phyloP scores from a whole-genome alignment of 1,140 invertebrate genomes.

The Eriosoma lanigerum region DNA sequence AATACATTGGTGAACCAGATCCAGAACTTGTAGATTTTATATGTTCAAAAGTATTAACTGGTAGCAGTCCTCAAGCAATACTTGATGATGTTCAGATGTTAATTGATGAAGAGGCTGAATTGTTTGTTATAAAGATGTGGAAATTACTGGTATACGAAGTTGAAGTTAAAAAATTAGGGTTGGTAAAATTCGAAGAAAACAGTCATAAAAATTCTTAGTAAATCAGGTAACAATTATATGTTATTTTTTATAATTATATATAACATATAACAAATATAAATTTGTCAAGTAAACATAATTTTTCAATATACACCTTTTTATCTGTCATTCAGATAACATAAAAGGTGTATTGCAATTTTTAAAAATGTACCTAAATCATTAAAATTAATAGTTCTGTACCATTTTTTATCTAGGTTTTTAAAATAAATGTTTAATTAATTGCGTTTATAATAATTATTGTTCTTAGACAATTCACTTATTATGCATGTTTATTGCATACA shows the following conservation, averaged over 20 bases:
- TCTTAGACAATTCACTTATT: background rate
- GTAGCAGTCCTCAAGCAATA: conserved; percentile 88
- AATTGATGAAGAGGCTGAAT: conserved; percentile 98
- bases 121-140: conserved; percentile 99
- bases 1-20: conserved; percentile 99
- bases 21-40: conserved; percentile 98
- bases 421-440: background rate
- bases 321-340: background rate
- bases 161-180: conserved; percentile 92
- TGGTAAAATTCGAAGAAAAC: conserved; percentile 65
- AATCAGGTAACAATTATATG: background rate
- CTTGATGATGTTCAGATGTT: conserved; percentile 99
- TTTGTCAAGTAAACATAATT: background rate
- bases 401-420: background rate
- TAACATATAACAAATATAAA: background rate
- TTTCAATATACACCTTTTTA: background rate
- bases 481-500: background rate
- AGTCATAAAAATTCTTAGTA: conserved; percentile 44
- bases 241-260: background rate
- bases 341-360: background rate
- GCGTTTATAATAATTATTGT: background rate
- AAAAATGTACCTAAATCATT: background rate
- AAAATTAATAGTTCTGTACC: background rate
- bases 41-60: conserved; percentile 93
- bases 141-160: conserved; percentile 97